Evolutionary conservation across 2,797 vertebrate genomes (phyloP), one percentile per base, ranked within the genome.

Genomic region (Enteromius thamalakanensis): DNA sequence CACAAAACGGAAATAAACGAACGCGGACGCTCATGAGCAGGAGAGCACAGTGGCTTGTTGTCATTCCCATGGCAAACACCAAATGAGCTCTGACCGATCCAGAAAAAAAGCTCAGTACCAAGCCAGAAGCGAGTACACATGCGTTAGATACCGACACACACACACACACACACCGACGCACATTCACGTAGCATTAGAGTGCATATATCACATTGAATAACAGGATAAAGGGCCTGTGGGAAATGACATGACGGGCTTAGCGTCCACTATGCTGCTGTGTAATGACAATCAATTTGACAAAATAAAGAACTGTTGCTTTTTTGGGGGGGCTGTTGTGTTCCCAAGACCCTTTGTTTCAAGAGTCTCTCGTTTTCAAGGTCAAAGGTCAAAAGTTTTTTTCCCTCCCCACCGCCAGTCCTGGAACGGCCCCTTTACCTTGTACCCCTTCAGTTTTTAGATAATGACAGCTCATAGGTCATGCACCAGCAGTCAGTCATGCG

Each of bases 401-500:
- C 80, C 85, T 70, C 80, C 55, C 29, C 70, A 82, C 86, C 55
- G 51, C 86, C 80, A 77, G 79, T 81, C 5, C 55, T 83, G 86
- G 88, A 87, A 84, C 76, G 53, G 85, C 88, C 89, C 89, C 90
- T 82, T 80, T 81, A 90, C 89, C 91, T 87, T 80, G 87, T 90
- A 93, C 92, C 91, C 90, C 92, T 94, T 93, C 90, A 91, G 91
- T 93, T 93, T 89, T 91, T 92, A 93, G 90, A 93, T 94, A 92
- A 92, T 91, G 94, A 96, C 94, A 97, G 93, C 93, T 94, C 92
- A 92, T 93, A 94, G 96, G 95, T 96, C 97, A 98, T 98, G 97
- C 97, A 96, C 96, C 95, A 95, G 96, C 96, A 95, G 95, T 95
- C 95, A 79, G 94, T 95, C 96, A 90, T 96, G 97, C 97, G 95